Evolutionary conservation across 2,888 invertebrate species (phyloP).

Genomic region (Heterodera filipjevi): DNA sequence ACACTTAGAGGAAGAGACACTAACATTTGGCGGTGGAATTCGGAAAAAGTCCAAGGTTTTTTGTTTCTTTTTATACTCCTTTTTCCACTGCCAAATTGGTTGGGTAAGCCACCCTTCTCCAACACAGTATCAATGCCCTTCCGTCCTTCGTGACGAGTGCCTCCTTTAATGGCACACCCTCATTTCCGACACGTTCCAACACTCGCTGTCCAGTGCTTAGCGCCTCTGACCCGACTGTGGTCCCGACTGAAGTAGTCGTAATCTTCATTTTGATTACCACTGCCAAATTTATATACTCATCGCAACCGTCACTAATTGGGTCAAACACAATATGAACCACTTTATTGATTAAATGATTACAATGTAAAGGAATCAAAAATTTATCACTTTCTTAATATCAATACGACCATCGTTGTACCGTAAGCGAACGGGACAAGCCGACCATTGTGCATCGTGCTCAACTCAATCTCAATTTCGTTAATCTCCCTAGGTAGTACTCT

Average conservation of each 20-base stretch:
- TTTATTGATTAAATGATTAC: too few relatives aligned
- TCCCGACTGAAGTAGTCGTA: conserved; percentile 5
- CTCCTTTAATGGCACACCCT: too few relatives aligned
- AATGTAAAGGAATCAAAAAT: background rate
- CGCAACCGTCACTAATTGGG: background rate
- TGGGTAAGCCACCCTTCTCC: conserved; percentile 3
- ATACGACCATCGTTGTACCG: too few relatives aligned
- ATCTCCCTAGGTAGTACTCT: conserved; percentile 24
- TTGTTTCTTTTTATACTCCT: conserved; percentile 2
- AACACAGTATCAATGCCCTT: too few relatives aligned
- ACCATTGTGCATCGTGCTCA: background rate
- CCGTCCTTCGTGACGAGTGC: too few relatives aligned
- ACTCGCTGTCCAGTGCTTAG: too few relatives aligned
- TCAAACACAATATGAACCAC: background rate
- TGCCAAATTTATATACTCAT: background rate
- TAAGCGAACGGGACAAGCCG: too few relatives aligned
- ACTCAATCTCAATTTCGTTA: conserved; percentile 21
- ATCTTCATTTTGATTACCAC: background rate
- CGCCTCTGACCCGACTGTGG: too few relatives aligned
- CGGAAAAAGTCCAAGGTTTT: too few relatives aligned
- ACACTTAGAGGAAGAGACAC: too few relatives aligned
- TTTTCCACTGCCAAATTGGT: conserved; percentile 11
- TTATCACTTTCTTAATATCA: conserved; percentile 20
- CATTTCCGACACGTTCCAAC: too few relatives aligned
- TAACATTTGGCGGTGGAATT: too few relatives aligned